Evolutionary conservation across 2,888 invertebrate genomes (phyloP), one percentile per base, ranked within the genome.

Genomic region (Sclerodermus sp.): DNA sequence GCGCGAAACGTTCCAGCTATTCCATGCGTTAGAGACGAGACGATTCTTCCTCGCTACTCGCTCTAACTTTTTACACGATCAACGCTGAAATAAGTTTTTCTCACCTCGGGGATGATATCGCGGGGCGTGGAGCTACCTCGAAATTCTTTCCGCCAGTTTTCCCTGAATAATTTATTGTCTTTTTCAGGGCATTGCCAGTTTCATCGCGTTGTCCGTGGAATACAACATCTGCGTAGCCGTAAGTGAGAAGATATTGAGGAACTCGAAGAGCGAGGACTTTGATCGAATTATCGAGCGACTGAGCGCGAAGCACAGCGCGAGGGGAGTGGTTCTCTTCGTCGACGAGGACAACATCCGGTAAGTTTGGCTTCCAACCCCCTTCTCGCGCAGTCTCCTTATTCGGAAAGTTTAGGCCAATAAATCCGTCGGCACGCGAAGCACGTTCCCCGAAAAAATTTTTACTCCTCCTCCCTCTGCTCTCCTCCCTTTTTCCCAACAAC

Each of bases 281-380:
- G 83, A 84, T 60, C 77, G 81, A 36, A 84, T 87, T 46, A 80
- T 88, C 45, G 81, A 82, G 37, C 79, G 82, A 41, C 79, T 88
- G 6, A 73, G 78, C 34, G 73, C 79, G n/a, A 82, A 84, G 59
- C 80, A 82, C 43, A 83, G 83, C 62, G 87, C 87, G 32, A 77
- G 84, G 42, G 86, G 84, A 8, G 86, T 89, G 29, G 83, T 88
- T 16, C 82, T 88, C 75, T 89, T 88, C 71, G 87, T 87, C 17
- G 87, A 88, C 68, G 87, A 88, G 73, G 88, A 88, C 71, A 87
- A 87, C 73, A 82, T 82, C 47, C 80, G 83, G 83, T 83, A 65
- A 67, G 59, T 16, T 3, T 3, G 8, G 8, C 23, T 5, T 23
- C 4, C 23, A 23, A 8, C 23, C 3, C 23, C 4, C 3, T 8